A percentile compares a stretch with the other conserved stretches of the same genome.
Conservation (phyloP, 1,140 invertebrate species). For the Drosophila sp. region DNA sequence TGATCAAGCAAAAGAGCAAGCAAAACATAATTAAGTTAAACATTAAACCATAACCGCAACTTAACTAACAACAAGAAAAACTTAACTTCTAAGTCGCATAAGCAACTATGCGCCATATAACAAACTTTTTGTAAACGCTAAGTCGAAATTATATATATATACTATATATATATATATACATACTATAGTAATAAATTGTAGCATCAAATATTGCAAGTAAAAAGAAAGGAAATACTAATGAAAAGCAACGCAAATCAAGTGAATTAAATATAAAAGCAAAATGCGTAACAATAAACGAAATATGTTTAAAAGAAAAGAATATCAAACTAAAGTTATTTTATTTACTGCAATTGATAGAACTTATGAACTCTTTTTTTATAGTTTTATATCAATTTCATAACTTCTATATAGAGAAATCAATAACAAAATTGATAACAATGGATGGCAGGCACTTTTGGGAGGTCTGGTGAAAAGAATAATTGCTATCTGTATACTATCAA, state of each 20-base stretch:
- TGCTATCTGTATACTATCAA: too few relatives aligned
- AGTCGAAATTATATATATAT: slow-evolving; percentile 34
- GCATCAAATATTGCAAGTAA: slow-evolving; percentile 71
- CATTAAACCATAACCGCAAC: slow-evolving; percentile 33
- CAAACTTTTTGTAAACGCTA: slow-evolving; percentile 66
- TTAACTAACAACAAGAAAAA: slow-evolving; percentile 39
- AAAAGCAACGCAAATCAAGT: slow-evolving; percentile 7
- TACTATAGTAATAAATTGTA: slow-evolving; percentile 68
- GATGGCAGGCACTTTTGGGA: too few relatives aligned
- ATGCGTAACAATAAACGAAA: slow-evolving; percentile 8
- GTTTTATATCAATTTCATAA: too few relatives aligned
- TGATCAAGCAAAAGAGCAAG: slow-evolving; percentile 71
- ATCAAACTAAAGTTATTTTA: not conserved
- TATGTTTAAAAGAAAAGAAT: slow-evolving; percentile 8
- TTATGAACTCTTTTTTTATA: too few relatives aligned
- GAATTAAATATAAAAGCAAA: slow-evolving; percentile 3
- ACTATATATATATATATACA: slow-evolving; percentile 18
- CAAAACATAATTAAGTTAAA: slow-evolving; percentile 62
- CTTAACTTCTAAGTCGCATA: slow-evolving; percentile 29
- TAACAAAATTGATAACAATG: too few relatives aligned
- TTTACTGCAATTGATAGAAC: too few relatives aligned
- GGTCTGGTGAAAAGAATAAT: too few relatives aligned
- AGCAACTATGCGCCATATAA: slow-evolving; percentile 48
- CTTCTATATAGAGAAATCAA: too few relatives aligned
- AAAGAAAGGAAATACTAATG: slow-evolving; percentile 31